phyloP scores from a whole-genome alignment of 2,113 vertebrate species.

The Leuciscus idus region DNA sequence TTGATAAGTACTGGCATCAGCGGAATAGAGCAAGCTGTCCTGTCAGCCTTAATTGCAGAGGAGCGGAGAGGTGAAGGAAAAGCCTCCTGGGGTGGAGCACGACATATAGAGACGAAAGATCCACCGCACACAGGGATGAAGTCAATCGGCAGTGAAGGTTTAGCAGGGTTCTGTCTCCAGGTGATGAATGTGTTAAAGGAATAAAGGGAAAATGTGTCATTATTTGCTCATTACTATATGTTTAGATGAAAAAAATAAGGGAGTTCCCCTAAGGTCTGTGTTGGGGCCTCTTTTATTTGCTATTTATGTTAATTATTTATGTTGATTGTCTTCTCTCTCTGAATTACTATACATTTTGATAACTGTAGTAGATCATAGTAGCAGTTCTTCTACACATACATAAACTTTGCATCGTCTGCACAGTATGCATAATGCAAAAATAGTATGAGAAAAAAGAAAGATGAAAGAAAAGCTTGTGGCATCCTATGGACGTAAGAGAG shows the following conservation, averaged over 20 bases:
- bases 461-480: neutral
- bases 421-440: neutral
- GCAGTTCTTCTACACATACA: neutral
- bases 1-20: slow-evolving; percentile 45
- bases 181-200: slow-evolving; percentile 6
- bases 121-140: neutral
- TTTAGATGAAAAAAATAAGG: neutral
- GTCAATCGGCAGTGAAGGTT: neutral
- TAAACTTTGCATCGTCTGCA: neutral
- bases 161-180: neutral
- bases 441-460: neutral
- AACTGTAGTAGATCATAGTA: neutral
- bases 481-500: neutral
- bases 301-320: neutral
- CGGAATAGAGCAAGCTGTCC: slow-evolving; percentile 12
- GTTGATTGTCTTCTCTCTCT: neutral
- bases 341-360: neutral
- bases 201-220: neutral
- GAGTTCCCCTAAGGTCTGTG: neutral
- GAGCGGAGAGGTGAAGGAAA: slow-evolving; percentile 13
- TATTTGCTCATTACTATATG: neutral
- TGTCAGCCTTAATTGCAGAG: slow-evolving; percentile 34
- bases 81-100: neutral
- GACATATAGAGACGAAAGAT: slow-evolving; percentile 3
- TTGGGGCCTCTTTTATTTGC: neutral